These are phyloP conservation scores for Drosophila mimica DNA, from an alignment of 2,888 invertebrate genomes.

Conservation along the genomic window DNA sequence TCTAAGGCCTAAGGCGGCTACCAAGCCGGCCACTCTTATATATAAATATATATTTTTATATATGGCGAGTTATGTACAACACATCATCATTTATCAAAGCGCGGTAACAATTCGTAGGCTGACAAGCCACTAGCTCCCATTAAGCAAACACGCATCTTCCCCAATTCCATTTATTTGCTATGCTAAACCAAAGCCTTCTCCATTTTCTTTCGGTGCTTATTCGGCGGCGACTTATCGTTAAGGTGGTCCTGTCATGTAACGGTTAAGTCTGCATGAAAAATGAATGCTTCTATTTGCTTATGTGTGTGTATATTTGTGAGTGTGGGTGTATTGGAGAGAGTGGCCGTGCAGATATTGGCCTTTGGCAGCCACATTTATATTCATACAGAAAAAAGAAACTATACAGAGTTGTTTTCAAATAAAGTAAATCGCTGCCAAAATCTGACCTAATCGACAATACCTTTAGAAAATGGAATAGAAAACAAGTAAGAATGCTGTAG, in stretches of 20 bases:
- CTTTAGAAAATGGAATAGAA: too few relatives aligned
- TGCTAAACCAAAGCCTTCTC: constrained; percentile 48
- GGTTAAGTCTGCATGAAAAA: constrained; percentile 79
- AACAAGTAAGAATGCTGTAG: too few relatives aligned
- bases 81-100: constrained; percentile 77
- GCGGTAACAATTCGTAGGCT: constrained; percentile 61
- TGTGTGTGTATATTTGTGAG: constrained; percentile 2
- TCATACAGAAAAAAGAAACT: background rate
- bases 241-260: constrained; percentile 76
- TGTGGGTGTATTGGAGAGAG: background rate
- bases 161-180: background rate
- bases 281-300: constrained; percentile 58
- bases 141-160: background rate
- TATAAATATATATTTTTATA: constrained; percentile 10
- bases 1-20: constrained; percentile 3
- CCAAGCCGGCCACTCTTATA: background rate
- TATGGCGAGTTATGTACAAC: constrained; percentile 76
- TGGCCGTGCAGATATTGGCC: constrained; percentile 36
- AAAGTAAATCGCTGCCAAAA: background rate
- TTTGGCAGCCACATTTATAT: constrained; percentile 28
- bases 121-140: constrained; percentile 35
- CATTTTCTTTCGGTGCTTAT: constrained; percentile 57
- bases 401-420: background rate
- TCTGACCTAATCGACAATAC: background rate
- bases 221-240: constrained; percentile 54